Base-by-base conservation (phyloP, 2,113 vertebrate species). In the Tetraodon nigroviridis region DNA sequence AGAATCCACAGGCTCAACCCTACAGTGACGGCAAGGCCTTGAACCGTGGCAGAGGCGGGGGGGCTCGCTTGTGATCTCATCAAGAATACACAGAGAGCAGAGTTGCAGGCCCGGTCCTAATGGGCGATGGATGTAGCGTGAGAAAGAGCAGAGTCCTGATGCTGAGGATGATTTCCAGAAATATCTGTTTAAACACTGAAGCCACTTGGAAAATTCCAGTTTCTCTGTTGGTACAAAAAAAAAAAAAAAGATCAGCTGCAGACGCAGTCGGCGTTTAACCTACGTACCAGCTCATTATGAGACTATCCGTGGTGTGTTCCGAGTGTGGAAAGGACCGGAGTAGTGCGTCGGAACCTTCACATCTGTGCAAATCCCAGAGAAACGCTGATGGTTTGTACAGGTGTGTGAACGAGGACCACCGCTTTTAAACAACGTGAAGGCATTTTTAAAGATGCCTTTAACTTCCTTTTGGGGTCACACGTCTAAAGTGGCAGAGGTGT, bases 401-500 rank as follows among this genome's bases (percentile, higher is more conserved):
- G 71, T 86, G 79, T 79, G 55, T 69, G 73, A 65, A 65, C 76
- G 80, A 74, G 29, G 21, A 32, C 55, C 5, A 16, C 59, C 56
- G 79, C 67, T 76, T 76, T 81, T 52, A 55, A 70, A 71, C 52
- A 61, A 66, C 22, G 58, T 44, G 44, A 46, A 16, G 15, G 64
- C 13, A 0, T 62, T 75, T 76, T 80, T 66, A 67, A 76, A 82
- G 79, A 82, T 71, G 55, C 84, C 86, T 78, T 75, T 80, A 78
- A 82, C 81, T 66, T 51, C 24, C 69, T 83, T 85, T 83, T 60
- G 69, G 81, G 75, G 83, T 90, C 85, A 63, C 81, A 78, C 73
- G 84, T 75, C 87, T 73, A 90, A 90, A 67, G 71, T 55, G 80
- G 55, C 10, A 74, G 71, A 85, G 78, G 70, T 86, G 55, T 81